Conservation (phyloP, 92 coral and sea anemone genomes). For the Metridium senile region DNA sequence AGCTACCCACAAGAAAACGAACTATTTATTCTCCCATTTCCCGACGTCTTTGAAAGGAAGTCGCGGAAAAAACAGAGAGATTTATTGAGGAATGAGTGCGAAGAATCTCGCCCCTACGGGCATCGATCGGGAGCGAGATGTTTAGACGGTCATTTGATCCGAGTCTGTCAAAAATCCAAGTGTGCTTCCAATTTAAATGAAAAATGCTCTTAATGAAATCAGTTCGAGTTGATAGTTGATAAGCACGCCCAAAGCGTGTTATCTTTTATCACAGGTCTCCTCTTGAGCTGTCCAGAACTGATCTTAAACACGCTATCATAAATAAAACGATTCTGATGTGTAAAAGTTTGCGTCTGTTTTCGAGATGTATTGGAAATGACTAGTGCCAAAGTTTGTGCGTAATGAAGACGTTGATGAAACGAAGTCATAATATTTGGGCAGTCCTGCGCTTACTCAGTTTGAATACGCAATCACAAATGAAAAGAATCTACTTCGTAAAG, state of each 20-base stretch:
- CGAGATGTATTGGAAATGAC: neutral
- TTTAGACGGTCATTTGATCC: neutral
- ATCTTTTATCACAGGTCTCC: constrained; percentile 4
- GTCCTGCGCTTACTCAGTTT: too few relatives aligned
- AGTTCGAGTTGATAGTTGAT: neutral
- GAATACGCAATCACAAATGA: too few relatives aligned
- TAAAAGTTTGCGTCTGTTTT: neutral
- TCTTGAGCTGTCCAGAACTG: neutral
- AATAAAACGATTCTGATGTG: neutral
- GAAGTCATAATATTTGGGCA: too few relatives aligned
- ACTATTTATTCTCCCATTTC: neutral
- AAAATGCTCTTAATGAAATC: constrained; percentile 6
- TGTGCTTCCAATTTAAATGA: neutral
- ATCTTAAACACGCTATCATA: neutral
- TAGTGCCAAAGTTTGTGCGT: too few relatives aligned
- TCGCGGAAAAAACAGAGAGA: too few relatives aligned
- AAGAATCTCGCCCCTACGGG: too few relatives aligned
- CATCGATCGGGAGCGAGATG: too few relatives aligned
- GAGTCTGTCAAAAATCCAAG: too few relatives aligned
- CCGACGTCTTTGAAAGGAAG: too few relatives aligned
- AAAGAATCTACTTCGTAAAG: too few relatives aligned
- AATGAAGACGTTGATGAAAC: too few relatives aligned
- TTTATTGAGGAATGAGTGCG: too few relatives aligned
- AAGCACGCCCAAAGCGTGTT: constrained; percentile 1
- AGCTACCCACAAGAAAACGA: neutral